Conservation (phyloP, 2,113 vertebrate species). For the Amazona vittata region DNA sequence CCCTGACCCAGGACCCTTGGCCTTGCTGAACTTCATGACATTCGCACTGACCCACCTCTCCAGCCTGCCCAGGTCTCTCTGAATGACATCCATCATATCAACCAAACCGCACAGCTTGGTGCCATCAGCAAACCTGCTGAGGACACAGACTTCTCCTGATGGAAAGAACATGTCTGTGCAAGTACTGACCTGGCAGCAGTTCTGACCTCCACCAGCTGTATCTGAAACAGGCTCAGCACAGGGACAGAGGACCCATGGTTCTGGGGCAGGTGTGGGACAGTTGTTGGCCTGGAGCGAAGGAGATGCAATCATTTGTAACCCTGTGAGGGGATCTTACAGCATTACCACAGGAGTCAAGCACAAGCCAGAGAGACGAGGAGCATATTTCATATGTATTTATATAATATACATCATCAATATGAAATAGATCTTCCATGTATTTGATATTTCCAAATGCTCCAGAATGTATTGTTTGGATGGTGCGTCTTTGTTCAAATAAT, state of each 20-base stretch:
- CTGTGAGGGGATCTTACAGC: not conserved
- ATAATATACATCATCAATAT: too few species aligned
- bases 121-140: not conserved
- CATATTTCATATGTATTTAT: not conserved
- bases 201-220: fast-evolving
- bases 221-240: not conserved
- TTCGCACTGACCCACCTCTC: not conserved
- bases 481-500: not conserved
- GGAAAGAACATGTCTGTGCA: not conserved
- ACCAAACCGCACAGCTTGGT: not conserved
- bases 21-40: not conserved
- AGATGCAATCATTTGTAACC: not conserved
- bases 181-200: not conserved
- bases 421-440: not conserved
- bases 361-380: not conserved
- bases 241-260: not conserved
- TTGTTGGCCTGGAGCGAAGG: not conserved
- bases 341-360: not conserved
- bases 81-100: not conserved
- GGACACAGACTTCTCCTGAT: not conserved
- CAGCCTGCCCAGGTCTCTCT: not conserved
- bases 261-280: not conserved
- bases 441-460: not conserved
- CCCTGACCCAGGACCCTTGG: not conserved
- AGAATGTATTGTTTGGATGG: not conserved